phyloP scores from a whole-genome alignment of 2,113 vertebrate genomes.

The Pterophyllum scalare region DNA sequence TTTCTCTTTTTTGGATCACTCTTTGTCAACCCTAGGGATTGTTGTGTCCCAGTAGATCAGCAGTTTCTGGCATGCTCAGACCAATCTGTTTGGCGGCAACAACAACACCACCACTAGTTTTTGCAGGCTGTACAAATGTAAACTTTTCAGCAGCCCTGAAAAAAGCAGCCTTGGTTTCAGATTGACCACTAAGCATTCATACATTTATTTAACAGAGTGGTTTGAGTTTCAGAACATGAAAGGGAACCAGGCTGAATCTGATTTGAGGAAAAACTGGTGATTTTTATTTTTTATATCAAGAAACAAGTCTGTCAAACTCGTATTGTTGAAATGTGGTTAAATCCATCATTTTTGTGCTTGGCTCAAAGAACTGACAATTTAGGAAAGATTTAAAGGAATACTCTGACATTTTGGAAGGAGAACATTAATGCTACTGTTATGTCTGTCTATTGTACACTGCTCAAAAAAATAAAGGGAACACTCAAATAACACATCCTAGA shows the following conservation, averaged over 20 bases:
- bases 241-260: not conserved
- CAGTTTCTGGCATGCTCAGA: too few species aligned
- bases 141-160: not conserved
- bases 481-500: too few species aligned
- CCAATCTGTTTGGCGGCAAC: too few species aligned
- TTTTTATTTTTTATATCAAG: too few species aligned
- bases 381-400: not conserved
- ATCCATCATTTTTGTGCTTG: not conserved
- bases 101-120: too few species aligned
- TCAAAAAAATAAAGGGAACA: too few species aligned
- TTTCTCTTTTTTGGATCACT: too few species aligned
- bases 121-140: not conserved
- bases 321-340: not conserved
- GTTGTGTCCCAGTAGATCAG: too few species aligned
- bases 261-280: not conserved
- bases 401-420: not conserved
- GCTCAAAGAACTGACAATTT: not conserved
- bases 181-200: not conserved
- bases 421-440: not conserved
- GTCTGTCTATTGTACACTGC: not conserved
- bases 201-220: not conserved
- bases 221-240: not conserved
- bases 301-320: not conserved
- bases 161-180: not conserved
- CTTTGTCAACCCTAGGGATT: too few species aligned